Conservation (phyloP, 2,888 invertebrate species). For the Dolichomitus sp. region DNA sequence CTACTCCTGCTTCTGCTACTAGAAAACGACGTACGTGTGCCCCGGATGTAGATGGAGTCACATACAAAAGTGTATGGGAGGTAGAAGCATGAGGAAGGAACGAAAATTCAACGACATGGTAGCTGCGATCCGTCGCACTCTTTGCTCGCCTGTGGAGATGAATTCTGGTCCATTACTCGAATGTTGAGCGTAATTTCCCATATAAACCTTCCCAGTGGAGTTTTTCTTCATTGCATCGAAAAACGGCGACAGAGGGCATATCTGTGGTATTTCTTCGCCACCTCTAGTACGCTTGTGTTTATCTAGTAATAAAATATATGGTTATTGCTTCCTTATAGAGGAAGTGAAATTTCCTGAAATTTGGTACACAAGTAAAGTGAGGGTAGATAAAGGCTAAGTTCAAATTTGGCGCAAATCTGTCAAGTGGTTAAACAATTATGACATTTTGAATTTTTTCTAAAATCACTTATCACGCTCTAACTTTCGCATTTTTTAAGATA, state of each 20-base stretch:
- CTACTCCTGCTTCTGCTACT: neutral
- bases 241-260: neutral
- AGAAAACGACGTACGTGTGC: constrained; percentile 8
- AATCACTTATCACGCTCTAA: too few relatives aligned
- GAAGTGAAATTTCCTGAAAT: too few relatives aligned
- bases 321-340: too few relatives aligned
- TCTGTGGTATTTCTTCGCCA: neutral
- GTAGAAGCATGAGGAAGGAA: constrained; percentile 29
- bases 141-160: constrained; percentile 28
- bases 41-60: constrained; percentile 5
- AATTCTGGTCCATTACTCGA: constrained; percentile 53
- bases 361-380: too few relatives aligned
- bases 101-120: constrained; percentile 60
- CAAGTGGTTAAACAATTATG: too few relatives aligned
- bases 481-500: too few relatives aligned
- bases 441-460: too few relatives aligned
- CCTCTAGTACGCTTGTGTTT: neutral
- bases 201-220: neutral
- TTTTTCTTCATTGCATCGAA: neutral
- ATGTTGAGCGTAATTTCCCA: constrained; percentile 39
- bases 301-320: too few relatives aligned
- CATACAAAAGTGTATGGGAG: neutral
- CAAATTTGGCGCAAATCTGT: too few relatives aligned
- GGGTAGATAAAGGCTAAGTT: too few relatives aligned
- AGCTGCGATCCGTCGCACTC: constrained; percentile 32